A percentile compares a stretch with the other conserved stretches of the same genome.
Evolutionary conservation across 2,888 invertebrate species (phyloP).

Genomic region (Ectemnius continuus): DNA sequence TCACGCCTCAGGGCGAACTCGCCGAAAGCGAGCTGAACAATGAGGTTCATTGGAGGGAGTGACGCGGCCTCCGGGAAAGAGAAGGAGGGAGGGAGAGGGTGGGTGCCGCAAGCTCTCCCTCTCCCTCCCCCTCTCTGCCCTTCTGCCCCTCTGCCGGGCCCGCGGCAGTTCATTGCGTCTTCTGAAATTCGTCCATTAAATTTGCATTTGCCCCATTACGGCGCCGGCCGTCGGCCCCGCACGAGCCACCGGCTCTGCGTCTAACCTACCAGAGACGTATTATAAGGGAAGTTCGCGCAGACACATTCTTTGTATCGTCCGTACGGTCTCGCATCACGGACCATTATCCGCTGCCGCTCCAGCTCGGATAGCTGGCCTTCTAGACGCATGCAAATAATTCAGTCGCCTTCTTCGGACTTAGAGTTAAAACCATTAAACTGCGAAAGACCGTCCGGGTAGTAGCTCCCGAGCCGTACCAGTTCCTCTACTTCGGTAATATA

Average conservation of each 20-base stretch:
- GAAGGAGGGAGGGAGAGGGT: no score
- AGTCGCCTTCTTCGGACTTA: slow-evolving; percentile 24
- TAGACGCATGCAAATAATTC: slow-evolving; percentile 28
- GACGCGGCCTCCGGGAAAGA: no score
- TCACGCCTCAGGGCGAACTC: not conserved
- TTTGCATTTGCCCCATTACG: slow-evolving; percentile 55
- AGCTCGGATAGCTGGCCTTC: not conserved
- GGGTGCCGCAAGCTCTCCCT: slow-evolving; percentile 16
- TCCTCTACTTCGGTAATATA: no score
- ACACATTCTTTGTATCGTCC: slow-evolving; percentile 42
- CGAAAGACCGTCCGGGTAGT: no score
- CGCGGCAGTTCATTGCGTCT: slow-evolving; percentile 19
- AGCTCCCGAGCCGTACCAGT: no score
- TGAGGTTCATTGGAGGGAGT: slow-evolving; percentile 10
- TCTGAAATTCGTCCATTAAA: slow-evolving; percentile 56
- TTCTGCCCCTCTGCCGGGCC: slow-evolving; percentile 27
- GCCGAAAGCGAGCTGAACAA: slow-evolving; percentile 24
- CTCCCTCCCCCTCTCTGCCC: no score
- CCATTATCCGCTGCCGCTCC: slow-evolving; percentile 37
- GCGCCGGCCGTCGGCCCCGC: slow-evolving; percentile 18
- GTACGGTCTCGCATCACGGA: slow-evolving; percentile 19
- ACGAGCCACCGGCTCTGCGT: not conserved
- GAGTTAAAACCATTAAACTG: slow-evolving; percentile 18
- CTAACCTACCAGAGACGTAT: not conserved
- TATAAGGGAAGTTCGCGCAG: slow-evolving; percentile 21